Base-by-base conservation (phyloP, 2,113 vertebrate genomes). In the Dromas ardeola region DNA sequence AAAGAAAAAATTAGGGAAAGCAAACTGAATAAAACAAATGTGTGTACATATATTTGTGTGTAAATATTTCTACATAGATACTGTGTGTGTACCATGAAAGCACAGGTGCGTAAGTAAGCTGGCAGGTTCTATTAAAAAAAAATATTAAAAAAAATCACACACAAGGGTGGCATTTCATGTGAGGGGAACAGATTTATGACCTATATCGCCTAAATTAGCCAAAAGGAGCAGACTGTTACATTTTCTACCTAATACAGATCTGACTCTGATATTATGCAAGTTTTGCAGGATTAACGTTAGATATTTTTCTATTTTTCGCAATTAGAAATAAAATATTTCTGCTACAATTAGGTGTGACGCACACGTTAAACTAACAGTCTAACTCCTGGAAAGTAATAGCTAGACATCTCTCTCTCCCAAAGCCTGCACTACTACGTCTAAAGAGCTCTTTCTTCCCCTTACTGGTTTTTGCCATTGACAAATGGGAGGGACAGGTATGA, bases 1-100 rank as follows among this genome's bases (percentile, higher is more conserved):
- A 96, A 94, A 97, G 94, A 96, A 97, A 97, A 97, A 94, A 96
- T 92, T 96, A 96, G 97, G 96, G 91, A 95, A 97, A 97, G 95
- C 96, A 97, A 97, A 95, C 96, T 93, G 79, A 97, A 96, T 87
- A 95, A 97, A 98, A 96, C 97, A 97, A 97, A 96, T 81, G 93
- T 95, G 63, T 96, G 88, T 85, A 95, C 88, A 94, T 90, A 97
- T 98, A 92, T 83, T 96, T 88, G 93, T 94, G 91, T 94, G 91
- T 96, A 36, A 91, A 95, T 93, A 95, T 81, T 95, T 97, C 92
- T 88, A 96, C 95, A 96, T 45, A 91, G 94, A 95, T 67, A 96
- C 91, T 93, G 95, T 92, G 95, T 4, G 59, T 96, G 97, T 91
- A 96, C 81, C 92, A 63, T 45, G 87, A 97, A 95, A 97, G 93